A percentile compares a stretch with the other conserved stretches of the same genome.
Evolutionary conservation across 2,888 invertebrate species (phyloP).

Genomic region (Abrostola triplasia): DNA sequence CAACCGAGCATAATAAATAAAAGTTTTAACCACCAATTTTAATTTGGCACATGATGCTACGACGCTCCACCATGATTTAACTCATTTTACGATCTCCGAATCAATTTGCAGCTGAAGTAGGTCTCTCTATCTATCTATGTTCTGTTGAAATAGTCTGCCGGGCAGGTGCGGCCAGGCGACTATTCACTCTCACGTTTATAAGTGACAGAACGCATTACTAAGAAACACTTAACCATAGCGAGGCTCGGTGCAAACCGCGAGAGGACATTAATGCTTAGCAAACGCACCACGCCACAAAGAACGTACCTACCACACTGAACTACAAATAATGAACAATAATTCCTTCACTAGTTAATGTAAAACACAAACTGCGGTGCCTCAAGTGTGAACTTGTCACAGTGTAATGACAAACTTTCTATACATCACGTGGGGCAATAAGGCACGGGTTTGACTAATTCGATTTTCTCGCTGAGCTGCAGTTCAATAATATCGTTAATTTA

Average conservation of each 20-base stretch:
- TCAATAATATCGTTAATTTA: conserved; percentile 83
- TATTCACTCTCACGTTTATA: conserved; percentile 46
- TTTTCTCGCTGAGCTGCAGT: conserved; percentile 64
- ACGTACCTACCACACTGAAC: conserved; percentile 62
- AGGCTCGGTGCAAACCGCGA: conserved; percentile 73
- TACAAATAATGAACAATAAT: conserved; percentile 80
- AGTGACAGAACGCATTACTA: conserved; percentile 62
- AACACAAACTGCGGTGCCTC: conserved; percentile 57
- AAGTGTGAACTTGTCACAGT: conserved; percentile 63
- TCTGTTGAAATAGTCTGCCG: not conserved
- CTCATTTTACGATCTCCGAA: no score
- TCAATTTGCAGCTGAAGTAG: no score
- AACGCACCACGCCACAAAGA: conserved; percentile 76
- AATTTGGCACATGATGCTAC: no score
- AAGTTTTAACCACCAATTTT: no score
- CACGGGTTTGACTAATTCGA: conserved; percentile 75
- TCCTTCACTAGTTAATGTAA: conserved; percentile 76
- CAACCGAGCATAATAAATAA: no score
- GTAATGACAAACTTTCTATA: conserved; percentile 69
- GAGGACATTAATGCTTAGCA: conserved; percentile 77
- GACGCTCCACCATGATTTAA: no score
- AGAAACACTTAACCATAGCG: conserved; percentile 71
- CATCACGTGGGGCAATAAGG: conserved; percentile 60
- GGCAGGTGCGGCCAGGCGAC: conserved; percentile 15
- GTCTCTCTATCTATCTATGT: no score